These are phyloP conservation scores for Leptopterna dolabrata DNA, from an alignment of 2,888 invertebrate genomes.

Conservation along the genomic window DNA sequence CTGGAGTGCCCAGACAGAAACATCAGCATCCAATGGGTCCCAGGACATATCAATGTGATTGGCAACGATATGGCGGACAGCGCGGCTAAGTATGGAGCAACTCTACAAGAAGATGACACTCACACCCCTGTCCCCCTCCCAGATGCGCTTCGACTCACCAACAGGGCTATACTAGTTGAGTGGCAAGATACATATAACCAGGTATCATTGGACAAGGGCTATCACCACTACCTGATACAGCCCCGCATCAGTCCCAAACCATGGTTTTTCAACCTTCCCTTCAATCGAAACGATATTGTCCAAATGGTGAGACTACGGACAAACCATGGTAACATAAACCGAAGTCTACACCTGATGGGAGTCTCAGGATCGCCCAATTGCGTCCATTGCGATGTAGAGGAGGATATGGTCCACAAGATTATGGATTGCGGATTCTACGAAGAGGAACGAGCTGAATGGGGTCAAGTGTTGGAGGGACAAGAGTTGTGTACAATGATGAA, in stretches of 20 bases:
- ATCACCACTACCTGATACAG: not conserved
- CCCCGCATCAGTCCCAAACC: not conserved
- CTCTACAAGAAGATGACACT: not conserved
- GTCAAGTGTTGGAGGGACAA: no score
- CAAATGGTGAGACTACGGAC: not conserved
- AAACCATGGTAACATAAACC: not conserved
- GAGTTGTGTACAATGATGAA: no score
- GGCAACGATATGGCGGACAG: not conserved
- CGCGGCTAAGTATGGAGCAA: not conserved
- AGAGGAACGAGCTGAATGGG: not conserved
- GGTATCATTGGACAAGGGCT: not conserved
- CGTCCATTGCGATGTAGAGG: not conserved
- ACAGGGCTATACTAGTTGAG: not conserved
- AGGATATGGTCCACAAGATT: not conserved
- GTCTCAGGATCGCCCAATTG: not conserved
- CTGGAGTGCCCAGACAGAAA: no score
- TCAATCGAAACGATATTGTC: not conserved
- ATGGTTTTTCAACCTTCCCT: not conserved
- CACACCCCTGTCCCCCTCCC: not conserved
- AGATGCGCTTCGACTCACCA: not conserved
- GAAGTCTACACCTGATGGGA: not conserved
- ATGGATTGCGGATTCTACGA: not conserved
- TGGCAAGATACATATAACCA: not conserved
- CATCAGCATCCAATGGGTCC: not conserved
- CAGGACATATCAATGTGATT: not conserved